A percentile compares a stretch with the other conserved stretches of the same genome.
These are phyloP conservation scores for Coregonus sp. DNA, from an alignment of 2,797 vertebrate genomes.

Conservation along the genomic window DNA sequence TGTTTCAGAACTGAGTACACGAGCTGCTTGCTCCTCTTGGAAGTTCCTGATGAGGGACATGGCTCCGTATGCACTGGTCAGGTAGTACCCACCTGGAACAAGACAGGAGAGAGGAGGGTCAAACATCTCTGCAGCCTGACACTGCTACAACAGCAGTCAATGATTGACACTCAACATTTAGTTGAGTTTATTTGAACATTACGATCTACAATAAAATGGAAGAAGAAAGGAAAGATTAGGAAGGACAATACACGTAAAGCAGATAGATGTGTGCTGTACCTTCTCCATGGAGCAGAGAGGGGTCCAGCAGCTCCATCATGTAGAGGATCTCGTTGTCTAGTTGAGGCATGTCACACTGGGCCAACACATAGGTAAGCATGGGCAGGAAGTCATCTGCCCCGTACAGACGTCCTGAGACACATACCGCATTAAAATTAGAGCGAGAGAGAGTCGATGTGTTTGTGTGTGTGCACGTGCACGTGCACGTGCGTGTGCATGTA, in stretches of 20 bases:
- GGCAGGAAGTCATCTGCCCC: conserved; percentile 93
- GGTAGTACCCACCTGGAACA: conserved; percentile 88
- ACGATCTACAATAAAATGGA: not conserved
- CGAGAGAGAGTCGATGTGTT: not conserved
- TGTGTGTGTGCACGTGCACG: not conserved
- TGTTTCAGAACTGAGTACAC: conserved; percentile 83
- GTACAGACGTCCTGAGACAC: conserved; percentile 80
- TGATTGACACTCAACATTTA: not conserved
- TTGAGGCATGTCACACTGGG: conserved; percentile 91
- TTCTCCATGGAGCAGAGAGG: conserved; percentile 88
- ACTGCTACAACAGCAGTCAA: not conserved
- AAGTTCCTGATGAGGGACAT: conserved; percentile 92
- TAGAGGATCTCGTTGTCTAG: conserved; percentile 92
- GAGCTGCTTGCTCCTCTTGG: conserved; percentile 89
- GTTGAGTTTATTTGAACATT: not conserved
- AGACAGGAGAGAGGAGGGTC: conserved; percentile 6
- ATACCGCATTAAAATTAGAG: not conserved
- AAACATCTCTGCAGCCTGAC: not conserved
- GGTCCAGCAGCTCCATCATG: conserved; percentile 95
- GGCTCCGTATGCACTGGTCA: conserved; percentile 91
- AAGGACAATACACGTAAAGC: not conserved
- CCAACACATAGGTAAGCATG: conserved; percentile 87
- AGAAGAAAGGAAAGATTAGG: not conserved
- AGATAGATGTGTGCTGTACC: conserved; percentile 67
- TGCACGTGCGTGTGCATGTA: not conserved